Conservation (phyloP, 1,140 invertebrate genomes). For the Goniozus legneri region DNA sequence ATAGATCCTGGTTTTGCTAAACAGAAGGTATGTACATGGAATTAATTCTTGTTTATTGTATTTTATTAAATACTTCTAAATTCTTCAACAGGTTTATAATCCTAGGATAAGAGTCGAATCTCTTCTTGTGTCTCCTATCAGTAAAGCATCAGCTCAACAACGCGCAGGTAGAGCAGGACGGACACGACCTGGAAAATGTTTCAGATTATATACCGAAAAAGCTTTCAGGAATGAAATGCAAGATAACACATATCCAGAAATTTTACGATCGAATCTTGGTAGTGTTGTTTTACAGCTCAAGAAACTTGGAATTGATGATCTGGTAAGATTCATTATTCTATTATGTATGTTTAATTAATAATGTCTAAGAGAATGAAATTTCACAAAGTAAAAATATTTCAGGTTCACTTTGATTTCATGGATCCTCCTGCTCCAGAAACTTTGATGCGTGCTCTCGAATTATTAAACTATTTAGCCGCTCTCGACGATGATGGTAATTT, state of each 20-base stretch:
- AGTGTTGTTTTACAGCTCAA: conserved; percentile 97
- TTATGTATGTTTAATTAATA: conserved; percentile 1
- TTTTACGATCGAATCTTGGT: conserved; percentile 93
- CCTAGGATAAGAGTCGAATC: conserved; percentile 97
- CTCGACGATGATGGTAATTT: conserved; percentile 96
- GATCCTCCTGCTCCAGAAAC: conserved; percentile 99
- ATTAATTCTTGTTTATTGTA: conserved; percentile 5
- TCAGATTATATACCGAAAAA: conserved; percentile 97
- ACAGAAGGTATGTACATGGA: conserved; percentile 72
- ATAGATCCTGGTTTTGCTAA: conserved; percentile 99
- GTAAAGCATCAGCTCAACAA: conserved; percentile 99
- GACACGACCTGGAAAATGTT: conserved; percentile 97
- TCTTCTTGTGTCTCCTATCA: conserved; percentile 95
- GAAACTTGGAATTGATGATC: conserved; percentile 98
- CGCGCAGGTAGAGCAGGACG: conserved; percentile 94
- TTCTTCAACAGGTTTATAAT: conserved; percentile 76
- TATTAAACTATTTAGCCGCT: conserved; percentile 95
- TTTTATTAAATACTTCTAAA: conserved; percentile 11
- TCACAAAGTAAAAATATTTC: background rate
- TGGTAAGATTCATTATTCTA: conserved; percentile 55
- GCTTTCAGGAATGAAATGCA: conserved; percentile 99
- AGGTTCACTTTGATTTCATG: conserved; percentile 99
- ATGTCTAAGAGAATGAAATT: no score
- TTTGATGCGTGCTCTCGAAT: conserved; percentile 96
- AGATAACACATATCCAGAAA: conserved; percentile 99